Base-by-base conservation (phyloP, 2,888 invertebrate genomes). In the Drosophila hawaiiensis region DNA sequence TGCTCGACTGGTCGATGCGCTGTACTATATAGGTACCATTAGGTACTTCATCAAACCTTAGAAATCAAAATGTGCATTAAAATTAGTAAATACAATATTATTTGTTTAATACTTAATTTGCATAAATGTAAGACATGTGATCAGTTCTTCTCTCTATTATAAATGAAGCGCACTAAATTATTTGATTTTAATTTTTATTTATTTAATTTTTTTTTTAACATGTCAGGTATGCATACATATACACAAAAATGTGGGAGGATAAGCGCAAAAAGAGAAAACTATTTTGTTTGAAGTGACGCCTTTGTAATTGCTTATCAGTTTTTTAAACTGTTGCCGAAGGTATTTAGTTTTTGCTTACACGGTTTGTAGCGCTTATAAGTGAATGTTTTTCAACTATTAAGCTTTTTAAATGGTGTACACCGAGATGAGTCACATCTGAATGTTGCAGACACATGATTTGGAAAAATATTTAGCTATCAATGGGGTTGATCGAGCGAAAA, bases 221-320 rank as follows among this genome's bases (percentile, higher is more conserved):
- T 2, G 16, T 16, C 5, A 31, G 12, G 3, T 35, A 41, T 12
- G 12, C 12, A 12, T 4, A 12, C 12, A 33, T 33, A 12, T 12
- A 12, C 35, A 14, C 25, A 22, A 39, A 43, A 54, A 52, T 49
- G 60, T 54, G 63, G 52, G 35, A 50, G 37, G 33, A 58, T 28
- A 52, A 65, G 43, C 58, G 60, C 54, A 53, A 56, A 63, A 68
- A 73, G 60, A 65, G 56, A 33, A 59, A 70, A 66, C 60, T 56
- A 52, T 63, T 63, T 73, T 69, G 14, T 56, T 43, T 60, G 14
- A 47, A 41, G 28, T 25, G 22, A 19, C 6, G 4, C 49, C 28
- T 25, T 50, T 66, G 37, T 43, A n/a, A 65, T 55, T 67, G 67
- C 62, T 59, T 78, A 67, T 50, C 68, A 29, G 33, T 52, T 39